Base-by-base conservation (phyloP, 2,888 invertebrate genomes). In the Mellilla xanthometata region DNA sequence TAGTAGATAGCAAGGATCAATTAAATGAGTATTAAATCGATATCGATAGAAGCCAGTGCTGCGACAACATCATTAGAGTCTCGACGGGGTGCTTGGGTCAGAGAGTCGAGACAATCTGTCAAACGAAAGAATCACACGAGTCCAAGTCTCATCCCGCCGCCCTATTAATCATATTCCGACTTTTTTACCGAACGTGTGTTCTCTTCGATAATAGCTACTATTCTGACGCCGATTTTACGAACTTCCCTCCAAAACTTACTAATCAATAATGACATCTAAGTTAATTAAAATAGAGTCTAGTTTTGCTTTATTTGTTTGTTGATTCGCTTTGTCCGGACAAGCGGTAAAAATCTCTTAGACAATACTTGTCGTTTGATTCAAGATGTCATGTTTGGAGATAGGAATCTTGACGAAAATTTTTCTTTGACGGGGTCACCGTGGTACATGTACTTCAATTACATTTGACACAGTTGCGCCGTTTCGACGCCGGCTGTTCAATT, bases 71-170 rank as follows among this genome's bases (percentile, higher is more conserved):
- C 84, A 84, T 84, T 78, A 83, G 68, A 65, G 74, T 73, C 88
- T 67, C 88, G 66, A 65, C 84, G 84, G 88, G 88, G 85, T 71
- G 85, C 85, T 81, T 71, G 70, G 86, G 86, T 84, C 85, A 85
- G 76, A 81, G 79, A 84, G 81, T 69, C 79, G 87, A 85, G 88
- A 88, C 89, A 88, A 89, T 89, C 88, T 88, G 89, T 89, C 89
- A 89, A 82, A 83, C 76, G 76, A 81, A 80, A 81, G 86, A 86
- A 88, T 88, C 88, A 87, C 87, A 87, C 79, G 81, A 81, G 72
- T 70, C 62, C 70, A 66, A 65, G 65, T 71, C 82, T 72, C 71
- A 66, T 69, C 68, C 74, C 79, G 77, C 76, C 72, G 78, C 66
- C 84, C 85, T 87, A 89, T 89, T 86, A 87, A 89, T 89, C 88